Conservation (phyloP, 1,140 invertebrate species). For the Plutomurus gul region DNA sequence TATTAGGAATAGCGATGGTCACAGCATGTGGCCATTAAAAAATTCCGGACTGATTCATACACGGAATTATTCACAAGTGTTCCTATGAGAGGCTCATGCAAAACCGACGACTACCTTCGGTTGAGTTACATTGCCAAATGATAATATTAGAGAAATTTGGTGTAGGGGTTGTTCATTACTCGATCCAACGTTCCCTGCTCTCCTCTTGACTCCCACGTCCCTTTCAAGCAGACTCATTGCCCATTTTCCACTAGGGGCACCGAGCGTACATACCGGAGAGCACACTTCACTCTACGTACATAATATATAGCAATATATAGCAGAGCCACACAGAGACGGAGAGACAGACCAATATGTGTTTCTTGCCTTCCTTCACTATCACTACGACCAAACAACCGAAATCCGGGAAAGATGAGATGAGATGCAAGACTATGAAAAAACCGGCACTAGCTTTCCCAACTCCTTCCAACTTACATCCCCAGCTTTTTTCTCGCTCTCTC, state of each 20-base stretch:
- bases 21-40: constrained; percentile 52
- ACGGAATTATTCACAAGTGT: constrained; percentile 40
- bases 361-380: no score
- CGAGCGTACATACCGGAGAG: not conserved
- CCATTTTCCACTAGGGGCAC: constrained; percentile 44
- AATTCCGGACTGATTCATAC: constrained; percentile 36
- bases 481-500: constrained; percentile 52
- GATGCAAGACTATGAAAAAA: constrained; percentile 57
- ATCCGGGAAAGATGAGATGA: constrained; percentile 58
- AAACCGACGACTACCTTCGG: constrained; percentile 46
- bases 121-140: constrained; percentile 53
- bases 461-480: constrained; percentile 37
- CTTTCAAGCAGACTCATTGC: constrained; percentile 30
- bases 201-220: constrained; percentile 36
- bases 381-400: constrained; percentile 55
- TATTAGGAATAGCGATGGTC: constrained; percentile 41
- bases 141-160: constrained; percentile 52
- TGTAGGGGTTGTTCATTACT: constrained; percentile 51
- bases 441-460: constrained; percentile 53
- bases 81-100: constrained; percentile 35
- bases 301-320: not conserved
- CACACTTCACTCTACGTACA: not conserved
- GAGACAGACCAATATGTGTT: constrained; percentile 50
- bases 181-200: constrained; percentile 26
- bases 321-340: not conserved